These are phyloP conservation scores for Gopherus flavomarginatus DNA, from an alignment of 2,113 vertebrate genomes.

Conservation along the genomic window DNA sequence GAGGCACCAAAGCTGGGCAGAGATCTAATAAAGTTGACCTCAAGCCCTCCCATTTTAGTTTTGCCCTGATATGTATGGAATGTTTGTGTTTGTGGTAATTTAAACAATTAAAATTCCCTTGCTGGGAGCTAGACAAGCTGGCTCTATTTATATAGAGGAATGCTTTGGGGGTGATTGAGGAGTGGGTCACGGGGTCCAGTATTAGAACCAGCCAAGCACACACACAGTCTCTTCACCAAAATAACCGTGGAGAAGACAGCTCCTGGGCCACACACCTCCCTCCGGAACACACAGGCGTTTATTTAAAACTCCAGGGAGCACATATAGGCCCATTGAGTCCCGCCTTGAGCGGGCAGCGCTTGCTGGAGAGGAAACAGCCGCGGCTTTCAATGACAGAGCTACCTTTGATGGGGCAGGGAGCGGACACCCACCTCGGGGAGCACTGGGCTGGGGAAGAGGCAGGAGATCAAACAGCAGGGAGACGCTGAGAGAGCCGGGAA, in stretches of 20 bases:
- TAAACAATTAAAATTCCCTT: background rate
- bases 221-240: background rate
- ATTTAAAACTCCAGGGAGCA: conserved; percentile 63
- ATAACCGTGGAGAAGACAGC: conserved; percentile 5
- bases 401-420: conserved; percentile 75
- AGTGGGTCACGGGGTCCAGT: conserved; percentile 36
- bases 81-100: background rate
- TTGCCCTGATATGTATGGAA: too few relatives aligned
- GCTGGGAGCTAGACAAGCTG: conserved; percentile 37
- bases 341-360: conserved; percentile 61
- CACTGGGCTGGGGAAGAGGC: background rate
- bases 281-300: conserved; percentile 69
- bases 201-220: conserved; percentile 51
- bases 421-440: background rate
- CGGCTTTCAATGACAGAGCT: conserved; percentile 80
- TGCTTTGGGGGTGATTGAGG: background rate
- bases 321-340: conserved; percentile 57
- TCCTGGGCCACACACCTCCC: conserved; percentile 9
- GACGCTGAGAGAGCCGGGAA: background rate
- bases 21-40: background rate
- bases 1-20: background rate
- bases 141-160: conserved; percentile 44
- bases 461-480: background rate
- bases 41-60: background rate
- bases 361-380: conserved; percentile 77